Evolutionary conservation across 2,113 vertebrate genomes (phyloP).

Genomic region (Phoxinus phoxinus): DNA sequence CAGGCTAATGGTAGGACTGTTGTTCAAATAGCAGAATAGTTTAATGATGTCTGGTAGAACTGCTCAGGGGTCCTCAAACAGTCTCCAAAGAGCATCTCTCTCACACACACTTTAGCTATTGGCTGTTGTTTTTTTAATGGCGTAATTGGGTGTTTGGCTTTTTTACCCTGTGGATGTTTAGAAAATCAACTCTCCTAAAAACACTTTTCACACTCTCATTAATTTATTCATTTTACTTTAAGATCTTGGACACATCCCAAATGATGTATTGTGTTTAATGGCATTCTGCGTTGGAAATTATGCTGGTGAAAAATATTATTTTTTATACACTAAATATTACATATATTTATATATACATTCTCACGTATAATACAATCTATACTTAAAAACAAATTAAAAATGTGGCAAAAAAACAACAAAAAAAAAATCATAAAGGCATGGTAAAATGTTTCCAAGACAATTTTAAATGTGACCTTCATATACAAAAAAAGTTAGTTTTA

Average conservation of each 20-base stretch:
- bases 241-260: neutral
- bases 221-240: neutral
- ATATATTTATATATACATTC: too few species aligned
- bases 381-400: too few species aligned
- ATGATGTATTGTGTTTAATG: neutral
- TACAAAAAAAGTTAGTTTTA: neutral
- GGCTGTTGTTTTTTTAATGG: conserved; percentile 29
- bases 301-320: neutral
- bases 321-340: neutral
- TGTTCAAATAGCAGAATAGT: conserved; percentile 9
- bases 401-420: too few species aligned
- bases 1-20: neutral
- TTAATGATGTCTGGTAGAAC: conserved; percentile 17
- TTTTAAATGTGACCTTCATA: conserved; percentile 10
- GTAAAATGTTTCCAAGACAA: neutral
- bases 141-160: neutral
- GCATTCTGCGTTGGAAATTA: neutral
- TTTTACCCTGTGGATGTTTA: conserved; percentile 2
- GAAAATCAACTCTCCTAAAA: neutral
- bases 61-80: neutral
- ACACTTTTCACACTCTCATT: neutral
- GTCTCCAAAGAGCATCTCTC: conserved; percentile 24
- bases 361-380: too few species aligned
- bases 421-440: neutral
- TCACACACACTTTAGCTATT: conserved; percentile 26